Conservation (phyloP, 2,888 invertebrate genomes). For the Oscheius sp. region DNA sequence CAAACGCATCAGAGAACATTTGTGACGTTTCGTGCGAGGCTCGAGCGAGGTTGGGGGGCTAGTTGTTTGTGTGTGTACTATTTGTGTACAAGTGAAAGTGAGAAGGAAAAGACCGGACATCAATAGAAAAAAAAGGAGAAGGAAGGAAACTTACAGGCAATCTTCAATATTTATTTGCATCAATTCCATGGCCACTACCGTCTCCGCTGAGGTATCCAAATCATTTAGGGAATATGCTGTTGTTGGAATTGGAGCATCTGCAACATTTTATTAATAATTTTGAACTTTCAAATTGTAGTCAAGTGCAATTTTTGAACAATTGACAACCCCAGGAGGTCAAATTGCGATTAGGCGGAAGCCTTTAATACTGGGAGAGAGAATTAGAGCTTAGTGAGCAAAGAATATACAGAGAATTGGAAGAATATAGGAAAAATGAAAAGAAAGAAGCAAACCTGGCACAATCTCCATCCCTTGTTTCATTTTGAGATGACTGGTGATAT, state of each 20-base stretch:
- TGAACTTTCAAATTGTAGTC: neutral
- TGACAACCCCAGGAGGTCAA: conserved; percentile 3
- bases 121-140: neutral
- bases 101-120: neutral
- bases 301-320: neutral
- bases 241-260: conserved; percentile 25
- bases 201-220: conserved; percentile 9
- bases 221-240: conserved; percentile 8
- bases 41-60: neutral
- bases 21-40: conserved; percentile 32
- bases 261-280: no score
- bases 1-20: conserved; percentile 30
- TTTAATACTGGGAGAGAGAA: neutral
- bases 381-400: neutral
- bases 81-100: neutral
- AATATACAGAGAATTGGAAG: neutral
- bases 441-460: conserved; percentile 26
- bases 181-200: conserved; percentile 26
- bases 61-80: conserved; percentile 6
- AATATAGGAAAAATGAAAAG: no score
- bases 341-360: no score
- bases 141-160: conserved; percentile 23
- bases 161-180: conserved; percentile 33
- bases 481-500: conserved; percentile 20
- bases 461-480: conserved; percentile 27